Conservation (phyloP, 1,140 invertebrate species). For the Musca vetustissima region DNA sequence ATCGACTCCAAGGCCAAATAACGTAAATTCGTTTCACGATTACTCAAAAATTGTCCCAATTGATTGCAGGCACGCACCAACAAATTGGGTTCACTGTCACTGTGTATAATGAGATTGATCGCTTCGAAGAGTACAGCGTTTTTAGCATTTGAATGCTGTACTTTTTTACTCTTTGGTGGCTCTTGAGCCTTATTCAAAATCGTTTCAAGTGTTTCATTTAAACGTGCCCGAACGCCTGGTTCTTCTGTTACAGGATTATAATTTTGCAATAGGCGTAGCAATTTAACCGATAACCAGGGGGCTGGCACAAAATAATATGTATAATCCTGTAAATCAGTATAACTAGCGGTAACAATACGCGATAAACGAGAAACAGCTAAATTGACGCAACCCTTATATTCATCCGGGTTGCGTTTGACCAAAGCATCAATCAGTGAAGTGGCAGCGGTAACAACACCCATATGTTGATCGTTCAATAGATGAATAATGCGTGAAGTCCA, state of each 20-base stretch:
- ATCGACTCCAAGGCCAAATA: slow-evolving; percentile 99
- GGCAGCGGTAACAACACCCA: slow-evolving; percentile 98
- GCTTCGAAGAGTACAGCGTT: slow-evolving; percentile 99
- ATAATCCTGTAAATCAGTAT: slow-evolving; percentile 98
- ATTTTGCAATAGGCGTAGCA: slow-evolving; percentile 94
- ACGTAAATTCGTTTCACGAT: slow-evolving; percentile 97
- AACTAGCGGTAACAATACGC: slow-evolving; percentile 95
- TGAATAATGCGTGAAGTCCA: slow-evolving; percentile 99
- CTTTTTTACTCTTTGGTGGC: slow-evolving; percentile 99
- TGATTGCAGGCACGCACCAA: slow-evolving; percentile 98
- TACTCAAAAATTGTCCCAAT: slow-evolving; percentile 96
- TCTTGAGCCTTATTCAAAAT: slow-evolving; percentile 99
- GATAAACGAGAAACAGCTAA: slow-evolving; percentile 95
- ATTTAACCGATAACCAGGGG: slow-evolving; percentile 98
- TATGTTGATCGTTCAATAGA: slow-evolving; percentile 97
- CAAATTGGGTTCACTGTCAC: slow-evolving; percentile 96
- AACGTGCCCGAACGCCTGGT: slow-evolving; percentile 88
- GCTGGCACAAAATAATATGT: slow-evolving; percentile 99
- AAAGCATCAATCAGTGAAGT: slow-evolving; percentile 97
- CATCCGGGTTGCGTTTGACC: slow-evolving; percentile 97
- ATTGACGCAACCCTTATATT: slow-evolving; percentile 98
- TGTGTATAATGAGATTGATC: slow-evolving; percentile 99
- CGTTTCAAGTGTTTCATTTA: slow-evolving; percentile 99
- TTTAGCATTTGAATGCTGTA: slow-evolving; percentile 99
- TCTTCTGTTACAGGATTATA: slow-evolving; percentile 96